phyloP scores from a whole-genome alignment of 2,888 invertebrate species.

The Acleris cristana region DNA sequence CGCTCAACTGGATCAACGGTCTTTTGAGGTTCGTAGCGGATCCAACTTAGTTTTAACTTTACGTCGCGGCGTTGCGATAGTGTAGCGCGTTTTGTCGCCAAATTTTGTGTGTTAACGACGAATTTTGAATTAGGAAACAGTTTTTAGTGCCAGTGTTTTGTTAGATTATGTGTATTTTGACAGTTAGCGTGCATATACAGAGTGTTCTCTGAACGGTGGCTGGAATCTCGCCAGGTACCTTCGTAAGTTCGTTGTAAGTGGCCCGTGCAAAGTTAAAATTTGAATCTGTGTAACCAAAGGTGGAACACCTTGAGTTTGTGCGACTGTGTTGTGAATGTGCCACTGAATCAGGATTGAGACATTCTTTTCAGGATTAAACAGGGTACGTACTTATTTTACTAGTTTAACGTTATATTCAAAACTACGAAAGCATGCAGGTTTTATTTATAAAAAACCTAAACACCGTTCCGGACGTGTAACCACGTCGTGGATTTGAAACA shows the following conservation, averaged over 20 bases:
- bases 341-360: slow-evolving; percentile 66
- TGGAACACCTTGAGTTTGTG: slow-evolving; percentile 63
- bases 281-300: slow-evolving; percentile 69
- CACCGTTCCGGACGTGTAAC: background rate
- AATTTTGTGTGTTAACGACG: slow-evolving; percentile 70
- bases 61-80: slow-evolving; percentile 70
- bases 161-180: slow-evolving; percentile 51
- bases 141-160: slow-evolving; percentile 56
- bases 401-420: background rate
- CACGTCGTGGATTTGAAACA: no score
- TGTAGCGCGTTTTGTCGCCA: slow-evolving; percentile 63
- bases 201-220: slow-evolving; percentile 70
- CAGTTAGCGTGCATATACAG: slow-evolving; percentile 56
- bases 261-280: slow-evolving; percentile 73
- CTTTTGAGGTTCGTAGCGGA: slow-evolving; percentile 73
- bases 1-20: slow-evolving; percentile 81
- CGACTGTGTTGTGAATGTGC: slow-evolving; percentile 64
- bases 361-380: slow-evolving; percentile 63
- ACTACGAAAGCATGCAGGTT: background rate
- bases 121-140: slow-evolving; percentile 57
- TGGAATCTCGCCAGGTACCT: slow-evolving; percentile 76
- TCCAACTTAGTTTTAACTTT: slow-evolving; percentile 80
- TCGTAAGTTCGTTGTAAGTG: slow-evolving; percentile 77
- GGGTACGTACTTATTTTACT: slow-evolving; percentile 61
- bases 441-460: background rate